These are phyloP conservation scores for Drosophila mimica DNA, from an alignment of 2,888 invertebrate species.

Conservation along the genomic window DNA sequence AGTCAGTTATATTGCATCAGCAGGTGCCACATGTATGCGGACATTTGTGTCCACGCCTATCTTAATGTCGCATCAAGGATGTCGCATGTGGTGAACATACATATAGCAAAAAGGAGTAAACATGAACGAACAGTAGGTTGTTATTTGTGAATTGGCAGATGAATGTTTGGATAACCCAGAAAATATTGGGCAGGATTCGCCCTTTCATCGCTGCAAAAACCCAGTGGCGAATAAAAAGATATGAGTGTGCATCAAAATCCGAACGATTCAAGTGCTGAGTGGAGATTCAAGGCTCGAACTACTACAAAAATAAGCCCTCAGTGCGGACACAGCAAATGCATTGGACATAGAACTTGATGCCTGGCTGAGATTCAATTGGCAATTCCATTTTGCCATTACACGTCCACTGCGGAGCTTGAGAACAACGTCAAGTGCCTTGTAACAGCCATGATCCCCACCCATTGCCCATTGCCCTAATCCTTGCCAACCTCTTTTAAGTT, in stretches of 20 bases:
- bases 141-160: slow-evolving; percentile 44
- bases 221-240: slow-evolving; percentile 30
- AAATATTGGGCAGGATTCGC: background rate
- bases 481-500: slow-evolving; percentile 85
- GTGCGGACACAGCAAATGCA: slow-evolving; percentile 11
- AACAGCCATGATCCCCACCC: slow-evolving; percentile 44
- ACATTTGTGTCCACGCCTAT: background rate
- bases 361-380: slow-evolving; percentile 47
- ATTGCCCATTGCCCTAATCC: background rate
- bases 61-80: background rate
- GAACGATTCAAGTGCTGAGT: background rate
- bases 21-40: background rate
- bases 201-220: slow-evolving; percentile 18
- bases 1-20: background rate
- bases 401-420: slow-evolving; percentile 45
- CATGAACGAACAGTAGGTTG: slow-evolving; percentile 27
- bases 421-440: slow-evolving; percentile 74
- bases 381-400: slow-evolving; percentile 60
- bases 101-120: background rate
- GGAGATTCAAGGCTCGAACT: slow-evolving; percentile 4
- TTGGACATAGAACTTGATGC: slow-evolving; percentile 35
- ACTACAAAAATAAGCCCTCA: slow-evolving; percentile 8
- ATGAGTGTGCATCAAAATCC: slow-evolving; percentile 40
- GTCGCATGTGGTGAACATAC: background rate
- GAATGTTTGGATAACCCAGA: slow-evolving; percentile 6